phyloP scores from a whole-genome alignment of 2,113 vertebrate genomes.

The Eonycteris spelaea region DNA sequence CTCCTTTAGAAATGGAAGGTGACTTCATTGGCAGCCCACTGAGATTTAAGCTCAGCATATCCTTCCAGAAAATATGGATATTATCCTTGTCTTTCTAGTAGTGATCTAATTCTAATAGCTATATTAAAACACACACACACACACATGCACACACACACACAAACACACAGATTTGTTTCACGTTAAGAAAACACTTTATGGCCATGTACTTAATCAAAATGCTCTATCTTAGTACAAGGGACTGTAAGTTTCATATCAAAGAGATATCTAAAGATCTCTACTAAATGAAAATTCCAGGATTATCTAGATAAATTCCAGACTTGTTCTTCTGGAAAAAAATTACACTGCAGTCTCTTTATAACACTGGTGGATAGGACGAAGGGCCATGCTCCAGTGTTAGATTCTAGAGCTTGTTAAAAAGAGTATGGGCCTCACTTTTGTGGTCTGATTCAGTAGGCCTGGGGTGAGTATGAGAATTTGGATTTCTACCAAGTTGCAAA shows the following conservation, averaged over 20 bases:
- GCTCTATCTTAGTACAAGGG: neutral
- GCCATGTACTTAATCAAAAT: constrained; percentile 29
- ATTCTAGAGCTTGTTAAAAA: neutral
- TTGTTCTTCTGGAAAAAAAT: neutral
- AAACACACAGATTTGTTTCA: neutral
- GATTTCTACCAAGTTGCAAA: neutral
- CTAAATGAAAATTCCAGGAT: neutral
- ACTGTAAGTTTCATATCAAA: neutral
- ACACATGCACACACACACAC: neutral
- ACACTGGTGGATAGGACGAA: neutral
- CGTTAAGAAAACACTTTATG: neutral
- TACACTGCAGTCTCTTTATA: neutral
- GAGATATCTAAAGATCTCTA: neutral
- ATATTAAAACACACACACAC: neutral
- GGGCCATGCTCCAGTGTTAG: neutral
- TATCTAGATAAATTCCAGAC: neutral
- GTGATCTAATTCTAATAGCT: constrained; percentile 29
- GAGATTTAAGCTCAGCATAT: constrained; percentile 22
- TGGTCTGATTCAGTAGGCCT: neutral
- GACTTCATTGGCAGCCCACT: constrained; percentile 49
- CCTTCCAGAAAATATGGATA: constrained; percentile 48
- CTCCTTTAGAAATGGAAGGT: constrained; percentile 38
- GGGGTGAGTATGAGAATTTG: neutral
- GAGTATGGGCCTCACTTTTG: neutral
- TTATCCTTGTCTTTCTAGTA: neutral